phyloP scores from a whole-genome alignment of 2,797 vertebrate genomes.

The Rallus crepitans region DNA sequence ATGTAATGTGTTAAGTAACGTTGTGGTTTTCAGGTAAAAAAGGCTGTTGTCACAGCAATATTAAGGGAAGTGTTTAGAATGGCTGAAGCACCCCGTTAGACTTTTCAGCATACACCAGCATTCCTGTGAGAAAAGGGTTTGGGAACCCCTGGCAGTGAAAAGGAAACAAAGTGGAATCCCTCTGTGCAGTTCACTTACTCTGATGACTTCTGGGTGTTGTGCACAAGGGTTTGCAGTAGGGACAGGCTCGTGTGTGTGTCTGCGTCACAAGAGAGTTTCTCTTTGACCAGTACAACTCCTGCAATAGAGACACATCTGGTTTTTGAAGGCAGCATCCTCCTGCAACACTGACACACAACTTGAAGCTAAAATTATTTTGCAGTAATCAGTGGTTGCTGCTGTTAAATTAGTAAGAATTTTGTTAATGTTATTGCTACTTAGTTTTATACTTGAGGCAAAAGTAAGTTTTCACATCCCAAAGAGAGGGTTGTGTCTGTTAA shows the following conservation, averaged over 20 bases:
- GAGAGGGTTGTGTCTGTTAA: not conserved
- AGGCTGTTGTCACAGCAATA: not conserved
- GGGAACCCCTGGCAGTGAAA: not conserved
- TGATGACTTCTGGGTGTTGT: not conserved
- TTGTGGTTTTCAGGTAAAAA: not conserved
- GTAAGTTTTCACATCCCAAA: not conserved
- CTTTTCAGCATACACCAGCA: not conserved
- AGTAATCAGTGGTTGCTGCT: not conserved
- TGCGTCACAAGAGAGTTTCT: not conserved
- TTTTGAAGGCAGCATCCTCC: not conserved
- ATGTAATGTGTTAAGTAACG: not conserved
- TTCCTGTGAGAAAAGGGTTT: not conserved
- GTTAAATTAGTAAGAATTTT: not conserved
- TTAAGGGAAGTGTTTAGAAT: not conserved
- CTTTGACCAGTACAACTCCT: not conserved
- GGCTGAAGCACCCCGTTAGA: not conserved
- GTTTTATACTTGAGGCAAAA: not conserved
- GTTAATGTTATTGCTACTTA: not conserved
- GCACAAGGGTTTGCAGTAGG: not conserved
- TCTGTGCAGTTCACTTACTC: not conserved
- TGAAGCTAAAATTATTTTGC: not conserved
- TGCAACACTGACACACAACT: not conserved
- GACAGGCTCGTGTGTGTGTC: accelerated
- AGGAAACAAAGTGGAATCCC: not conserved
- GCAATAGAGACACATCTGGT: not conserved